Conservation (phyloP, 2,797 vertebrate species). For the Myotis myotis region DNA sequence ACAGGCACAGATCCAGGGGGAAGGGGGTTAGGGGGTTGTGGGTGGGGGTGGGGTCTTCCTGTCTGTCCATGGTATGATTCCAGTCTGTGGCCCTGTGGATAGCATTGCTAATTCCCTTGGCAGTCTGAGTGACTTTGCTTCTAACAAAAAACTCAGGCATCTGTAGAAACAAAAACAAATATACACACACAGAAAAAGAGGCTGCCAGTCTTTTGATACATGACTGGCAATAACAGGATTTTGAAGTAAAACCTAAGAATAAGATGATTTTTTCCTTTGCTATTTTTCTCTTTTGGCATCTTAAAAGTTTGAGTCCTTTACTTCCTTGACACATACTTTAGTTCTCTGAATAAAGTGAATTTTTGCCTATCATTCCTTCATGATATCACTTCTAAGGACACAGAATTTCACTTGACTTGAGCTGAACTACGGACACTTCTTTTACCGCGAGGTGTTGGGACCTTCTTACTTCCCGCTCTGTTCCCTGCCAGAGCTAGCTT, state of each 20-base stretch:
- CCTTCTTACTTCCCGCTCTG: background rate
- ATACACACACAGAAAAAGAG: slow-evolving; percentile 6
- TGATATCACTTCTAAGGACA: background rate
- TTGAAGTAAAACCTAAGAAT: slow-evolving; percentile 16
- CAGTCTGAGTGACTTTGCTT: slow-evolving; percentile 24
- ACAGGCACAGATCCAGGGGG: background rate
- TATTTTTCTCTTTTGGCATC: slow-evolving; percentile 8
- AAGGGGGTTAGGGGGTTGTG: too few species aligned
- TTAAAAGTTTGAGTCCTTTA: slow-evolving; percentile 26
- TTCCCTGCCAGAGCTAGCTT: background rate
- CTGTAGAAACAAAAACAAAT: slow-evolving; percentile 53
- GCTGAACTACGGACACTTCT: background rate
- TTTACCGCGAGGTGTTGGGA: background rate
- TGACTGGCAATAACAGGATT: background rate
- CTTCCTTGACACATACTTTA: background rate
- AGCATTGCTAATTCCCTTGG: slow-evolving; percentile 40
- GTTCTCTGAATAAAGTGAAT: background rate
- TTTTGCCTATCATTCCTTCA: background rate
- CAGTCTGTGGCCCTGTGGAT: background rate
- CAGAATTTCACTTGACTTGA: background rate
- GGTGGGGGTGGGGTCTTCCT: background rate
- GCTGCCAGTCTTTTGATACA: background rate
- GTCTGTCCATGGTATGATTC: background rate
- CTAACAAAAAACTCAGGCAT: slow-evolving; percentile 47
- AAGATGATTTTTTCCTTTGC: background rate